Evolutionary conservation across 1,140 invertebrate genomes (phyloP), one percentile per base, ranked within the genome.

Genomic region (Octopus bimaculoides): DNA sequence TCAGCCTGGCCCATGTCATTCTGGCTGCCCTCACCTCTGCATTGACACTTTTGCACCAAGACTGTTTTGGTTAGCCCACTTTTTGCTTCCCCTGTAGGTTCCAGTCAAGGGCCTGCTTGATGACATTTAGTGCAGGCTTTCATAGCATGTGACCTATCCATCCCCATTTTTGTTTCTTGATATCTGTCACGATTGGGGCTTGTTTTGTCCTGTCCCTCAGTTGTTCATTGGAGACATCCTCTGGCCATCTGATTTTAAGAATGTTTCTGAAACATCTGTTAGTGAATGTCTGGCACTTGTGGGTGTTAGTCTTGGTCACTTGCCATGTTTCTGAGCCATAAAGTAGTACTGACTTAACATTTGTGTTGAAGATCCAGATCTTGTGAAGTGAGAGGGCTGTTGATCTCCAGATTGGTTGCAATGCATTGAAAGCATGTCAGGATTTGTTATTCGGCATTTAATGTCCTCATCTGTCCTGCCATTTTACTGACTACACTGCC

Each of bases 241-340:
- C 78, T 79, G 79, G 78, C 81, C 81, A 82, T 71, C 66, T 79
- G 9, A 83, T 78, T 20, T 66, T 5, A 1, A 82, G 75, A 54
- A 80, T 82, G 6, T 79, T 78, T 53, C 81, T 54, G 26, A 82
- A 79, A 53, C 81, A 82, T 54, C 54, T 80, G 54, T 83, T 79
- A 52, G 75, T 74, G 71, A 80, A 82, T 2, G 56, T 55, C 78
- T 83, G 75, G n/a, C 78, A 69, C 75, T 79, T 79, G 4, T 81
- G 20, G 20, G 54, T 80, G n/a, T 4, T 79, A 12, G 20, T 61
- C n/a, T 12, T 54, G 26, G 26, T 41, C 26, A 41, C 26, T 41
- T 41, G 26, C 2, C 26, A 41, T 41, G 26, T 2, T 41, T 41
- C 26, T 41, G 26, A 41, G 26, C 26, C 26, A 0, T 41, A 41